phyloP scores from a whole-genome alignment of 2,888 invertebrate species.

The Platynereis dumerilii region DNA sequence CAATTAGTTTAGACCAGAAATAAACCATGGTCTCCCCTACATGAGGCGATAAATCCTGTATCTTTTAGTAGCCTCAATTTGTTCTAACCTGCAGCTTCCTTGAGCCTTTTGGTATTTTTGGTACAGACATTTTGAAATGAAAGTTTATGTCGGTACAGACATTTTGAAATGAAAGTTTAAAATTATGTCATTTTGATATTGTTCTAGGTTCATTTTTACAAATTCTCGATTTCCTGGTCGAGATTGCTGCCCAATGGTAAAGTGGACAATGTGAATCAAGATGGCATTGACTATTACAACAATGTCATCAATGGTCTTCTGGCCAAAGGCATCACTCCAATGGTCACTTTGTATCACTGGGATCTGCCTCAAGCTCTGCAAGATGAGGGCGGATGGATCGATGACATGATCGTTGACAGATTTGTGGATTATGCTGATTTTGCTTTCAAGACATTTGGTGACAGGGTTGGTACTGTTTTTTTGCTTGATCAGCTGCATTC shows the following conservation, averaged over 20 bases:
- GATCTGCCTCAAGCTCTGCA: conserved; percentile 52
- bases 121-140: too few species aligned
- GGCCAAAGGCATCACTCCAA: conserved; percentile 67
- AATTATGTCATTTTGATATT: too few species aligned
- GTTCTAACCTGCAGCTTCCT: too few species aligned
- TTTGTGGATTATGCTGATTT: conserved; percentile 49
- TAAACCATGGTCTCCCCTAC: too few species aligned
- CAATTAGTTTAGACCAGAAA: too few species aligned
- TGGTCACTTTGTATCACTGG: conserved; percentile 65
- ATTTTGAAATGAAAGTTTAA: too few species aligned
- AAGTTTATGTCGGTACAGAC: too few species aligned
- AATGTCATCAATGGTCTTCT: conserved; percentile 74
- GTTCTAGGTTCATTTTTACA: conserved; percentile 33
- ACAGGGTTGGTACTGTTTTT: too few species aligned
- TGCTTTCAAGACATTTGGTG: conserved; percentile 37
- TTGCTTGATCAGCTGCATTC: too few species aligned
- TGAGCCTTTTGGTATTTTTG: too few species aligned
- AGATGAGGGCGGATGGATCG: conserved; percentile 55
- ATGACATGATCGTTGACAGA: conserved; percentile 42
- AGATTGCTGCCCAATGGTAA: conserved; percentile 71
- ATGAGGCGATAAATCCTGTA: too few species aligned
- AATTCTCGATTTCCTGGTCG: conserved; percentile 71
- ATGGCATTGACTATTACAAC: conserved; percentile 70
- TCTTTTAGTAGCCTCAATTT: too few species aligned
- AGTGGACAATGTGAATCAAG: conserved; percentile 61